Evolutionary conservation across 2,797 vertebrate species (phyloP), one percentile per base, ranked within the genome.

Genomic region (Melanotaenia pygmaea): DNA sequence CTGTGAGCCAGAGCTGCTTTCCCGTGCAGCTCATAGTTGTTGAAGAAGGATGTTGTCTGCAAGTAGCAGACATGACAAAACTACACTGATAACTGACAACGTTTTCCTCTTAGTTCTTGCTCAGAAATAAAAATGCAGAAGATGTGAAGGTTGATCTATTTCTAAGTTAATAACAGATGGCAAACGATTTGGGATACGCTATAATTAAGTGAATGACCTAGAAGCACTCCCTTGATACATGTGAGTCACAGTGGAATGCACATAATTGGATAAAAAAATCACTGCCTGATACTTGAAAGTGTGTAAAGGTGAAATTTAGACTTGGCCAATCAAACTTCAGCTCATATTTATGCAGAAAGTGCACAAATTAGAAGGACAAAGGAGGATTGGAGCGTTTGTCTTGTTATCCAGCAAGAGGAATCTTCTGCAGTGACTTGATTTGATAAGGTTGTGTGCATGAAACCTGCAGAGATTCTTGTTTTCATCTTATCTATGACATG

Each of bases 131-230:
- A 34, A 34, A 28, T 34, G 32, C 35, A 37, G 35, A 11, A 4
- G 24, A 37, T 0, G 26, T 24, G 20, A 14, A 28, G 59, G 20
- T 1, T 24, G 13, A 12, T 38, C 63, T 61, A 67, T 77, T 81
- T 86, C 78, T 77, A 66, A 71, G 74, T 81, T 67, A 78, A n/a
- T 69, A 53, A 11, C 63, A 28, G 53, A 63, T 62, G 20, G 30
- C 60, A 45, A 65, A 56, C 70, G 72, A 64, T 85, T 87, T 77
- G 60, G 70, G 86, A 87, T 68, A 18, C 18, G 67, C 81, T 84
- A 86, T 88, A 85, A 89, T 91, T 92, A 90, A 81, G 56, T 59
- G 64, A 77, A 43, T 84, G 91, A 85, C 90, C 89, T 81, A 91
- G 86, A 93, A 91, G 90, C 67, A 43, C 45, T 91, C 88, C 82